A percentile compares a stretch with the other conserved stretches of the same genome.
phyloP scores from a whole-genome alignment of 2,113 vertebrate species.

The Sigmodon hispidus region DNA sequence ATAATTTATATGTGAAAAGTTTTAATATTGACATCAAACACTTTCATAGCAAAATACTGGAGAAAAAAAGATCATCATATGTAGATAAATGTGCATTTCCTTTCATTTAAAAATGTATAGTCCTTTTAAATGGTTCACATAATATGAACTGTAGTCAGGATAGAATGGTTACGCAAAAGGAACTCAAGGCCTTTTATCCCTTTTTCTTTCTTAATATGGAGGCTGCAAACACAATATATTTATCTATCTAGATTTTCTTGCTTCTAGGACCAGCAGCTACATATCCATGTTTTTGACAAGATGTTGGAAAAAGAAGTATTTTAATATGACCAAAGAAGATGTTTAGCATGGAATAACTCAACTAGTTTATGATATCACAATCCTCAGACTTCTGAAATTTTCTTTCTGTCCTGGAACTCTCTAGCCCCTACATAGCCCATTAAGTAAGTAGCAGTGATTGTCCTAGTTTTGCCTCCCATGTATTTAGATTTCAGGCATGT shows the following conservation, averaged over 20 bases:
- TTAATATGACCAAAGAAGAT: background rate
- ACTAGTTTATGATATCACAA: background rate
- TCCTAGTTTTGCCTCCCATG: background rate
- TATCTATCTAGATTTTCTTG: background rate
- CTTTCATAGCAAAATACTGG: constrained; percentile 41
- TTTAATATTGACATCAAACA: constrained; percentile 64
- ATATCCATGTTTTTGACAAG: background rate
- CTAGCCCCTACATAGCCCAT: too few relatives aligned
- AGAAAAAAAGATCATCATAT: constrained; percentile 45
- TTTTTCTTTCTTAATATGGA: background rate
- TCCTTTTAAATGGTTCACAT: constrained; percentile 1
- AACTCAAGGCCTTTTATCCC: background rate
- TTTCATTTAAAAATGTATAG: constrained; percentile 4
- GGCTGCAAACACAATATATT: background rate
- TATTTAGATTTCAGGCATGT: background rate
- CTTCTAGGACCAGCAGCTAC: background rate
- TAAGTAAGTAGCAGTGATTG: background rate
- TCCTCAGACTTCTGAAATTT: background rate
- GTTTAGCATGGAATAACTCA: background rate
- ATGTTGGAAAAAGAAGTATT: constrained; percentile 6
- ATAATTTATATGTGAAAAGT: constrained; percentile 61
- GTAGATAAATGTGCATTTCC: constrained; percentile 23
- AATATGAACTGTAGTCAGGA: background rate
- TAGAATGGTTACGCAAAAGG: background rate
- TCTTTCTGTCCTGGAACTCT: background rate